Conservation (phyloP, 2,113 vertebrate genomes). For the Anarhynchus alexandrinus region DNA sequence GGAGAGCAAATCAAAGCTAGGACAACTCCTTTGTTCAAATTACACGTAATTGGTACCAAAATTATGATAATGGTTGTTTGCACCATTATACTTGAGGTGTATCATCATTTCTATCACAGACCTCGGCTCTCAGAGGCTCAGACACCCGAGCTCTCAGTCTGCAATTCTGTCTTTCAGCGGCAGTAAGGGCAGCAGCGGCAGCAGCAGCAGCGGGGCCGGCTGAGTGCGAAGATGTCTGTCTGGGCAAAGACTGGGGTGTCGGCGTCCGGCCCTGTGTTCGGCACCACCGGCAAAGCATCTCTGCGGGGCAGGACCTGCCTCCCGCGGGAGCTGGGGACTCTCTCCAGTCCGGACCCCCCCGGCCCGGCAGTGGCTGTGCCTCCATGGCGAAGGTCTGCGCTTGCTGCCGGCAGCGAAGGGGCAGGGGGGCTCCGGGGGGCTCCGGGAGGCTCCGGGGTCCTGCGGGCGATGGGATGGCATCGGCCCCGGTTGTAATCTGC, state of each 20-base stretch:
- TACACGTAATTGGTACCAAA: neutral
- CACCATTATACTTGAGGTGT: neutral
- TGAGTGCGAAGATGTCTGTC: fast-evolving
- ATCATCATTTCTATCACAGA: neutral
- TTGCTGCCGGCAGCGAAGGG: too few relatives aligned
- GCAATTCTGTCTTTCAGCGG: neutral
- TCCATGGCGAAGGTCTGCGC: too few relatives aligned
- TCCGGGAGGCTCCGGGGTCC: neutral
- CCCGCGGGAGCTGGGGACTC: fast-evolving
- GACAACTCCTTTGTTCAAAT: constrained; percentile 44
- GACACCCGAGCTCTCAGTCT: neutral
- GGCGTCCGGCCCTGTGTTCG: neutral
- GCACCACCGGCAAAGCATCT: neutral
- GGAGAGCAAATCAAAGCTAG: constrained; percentile 36
- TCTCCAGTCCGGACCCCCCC: neutral
- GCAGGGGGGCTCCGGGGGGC: neutral
- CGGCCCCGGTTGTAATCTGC: fast-evolving
- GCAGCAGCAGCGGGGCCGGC: neutral
- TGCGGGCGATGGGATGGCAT: neutral
- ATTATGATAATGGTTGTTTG: constrained; percentile 13
- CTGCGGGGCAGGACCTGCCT: neutral
- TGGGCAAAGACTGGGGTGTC: neutral
- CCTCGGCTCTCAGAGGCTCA: neutral
- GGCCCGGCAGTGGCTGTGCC: too few relatives aligned
- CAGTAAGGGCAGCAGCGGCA: neutral